Percentiles rank a stretch among this genome's conserved stretches.
Conservation (phyloP, 2,113 vertebrate species). For the Sminthopsis crassicaudata region DNA sequence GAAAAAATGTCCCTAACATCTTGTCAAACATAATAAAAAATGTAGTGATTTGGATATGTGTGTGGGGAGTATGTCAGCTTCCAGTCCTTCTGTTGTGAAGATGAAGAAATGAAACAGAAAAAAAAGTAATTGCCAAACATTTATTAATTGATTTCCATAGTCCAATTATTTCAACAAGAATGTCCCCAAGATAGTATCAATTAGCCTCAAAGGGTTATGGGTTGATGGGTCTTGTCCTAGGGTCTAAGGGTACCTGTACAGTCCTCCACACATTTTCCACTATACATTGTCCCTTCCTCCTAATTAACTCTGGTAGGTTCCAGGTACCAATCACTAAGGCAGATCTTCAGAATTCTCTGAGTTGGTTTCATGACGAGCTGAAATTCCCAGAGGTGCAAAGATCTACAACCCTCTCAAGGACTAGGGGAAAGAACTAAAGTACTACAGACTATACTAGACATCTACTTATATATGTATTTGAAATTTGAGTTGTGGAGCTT, state of each 20-base stretch:
- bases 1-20: neutral
- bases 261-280: conserved; percentile 22
- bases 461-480: conserved; percentile 6
- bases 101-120: conserved; percentile 57
- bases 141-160: conserved; percentile 68
- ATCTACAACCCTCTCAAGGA: conserved; percentile 49
- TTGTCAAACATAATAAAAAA: neutral
- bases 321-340: conserved; percentile 18
- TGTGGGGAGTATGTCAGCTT: conserved; percentile 26
- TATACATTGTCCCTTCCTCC: neutral
- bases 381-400: conserved; percentile 53
- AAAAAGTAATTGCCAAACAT: conserved; percentile 72
- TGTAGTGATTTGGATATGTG: neutral
- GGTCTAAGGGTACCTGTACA: conserved; percentile 36
- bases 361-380: conserved; percentile 39
- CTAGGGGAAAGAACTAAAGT: conserved; percentile 49
- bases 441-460: conserved; percentile 54
- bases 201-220: conserved; percentile 47
- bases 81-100: conserved; percentile 42
- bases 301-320: conserved; percentile 29
- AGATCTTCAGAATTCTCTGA: conserved; percentile 48
- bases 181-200: conserved; percentile 57
- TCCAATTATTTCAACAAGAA: conserved; percentile 67
- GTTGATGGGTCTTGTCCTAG: conserved; percentile 44
- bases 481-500: conserved; percentile 57